Conservation (phyloP, 2,113 vertebrate genomes). For the Hemibagrus wyckioides region DNA sequence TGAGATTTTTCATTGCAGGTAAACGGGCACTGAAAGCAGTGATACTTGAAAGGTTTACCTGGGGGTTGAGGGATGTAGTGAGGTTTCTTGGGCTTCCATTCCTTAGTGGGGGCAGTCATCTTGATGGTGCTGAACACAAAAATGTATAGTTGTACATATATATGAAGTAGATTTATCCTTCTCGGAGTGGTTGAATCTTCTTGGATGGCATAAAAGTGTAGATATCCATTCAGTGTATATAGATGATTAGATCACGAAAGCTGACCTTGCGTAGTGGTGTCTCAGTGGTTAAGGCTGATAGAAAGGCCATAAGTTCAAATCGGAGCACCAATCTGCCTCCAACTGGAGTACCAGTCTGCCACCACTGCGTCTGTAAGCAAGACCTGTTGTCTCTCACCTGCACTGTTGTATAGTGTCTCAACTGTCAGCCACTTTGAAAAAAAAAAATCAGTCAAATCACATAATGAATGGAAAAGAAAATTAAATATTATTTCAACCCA, state of each 20-base stretch:
- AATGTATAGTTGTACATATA: neutral
- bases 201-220: neutral
- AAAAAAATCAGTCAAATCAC: too few relatives aligned
- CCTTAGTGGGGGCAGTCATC: conserved; percentile 81
- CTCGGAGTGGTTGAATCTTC: neutral
- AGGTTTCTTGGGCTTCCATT: conserved; percentile 94
- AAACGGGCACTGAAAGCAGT: conserved; percentile 97
- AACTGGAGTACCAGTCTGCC: neutral
- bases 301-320: neutral
- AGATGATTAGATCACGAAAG: conserved; percentile 2
- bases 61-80: conserved; percentile 93
- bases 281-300: neutral
- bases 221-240: neutral
- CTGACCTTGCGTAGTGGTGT: neutral
- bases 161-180: neutral
- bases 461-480: neutral
- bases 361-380: neutral
- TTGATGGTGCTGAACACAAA: neutral
- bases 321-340: neutral
- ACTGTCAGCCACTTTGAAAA: neutral
- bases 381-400: neutral
- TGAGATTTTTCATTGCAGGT: conserved; percentile 98
- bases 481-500: neutral
- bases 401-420: neutral
- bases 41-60: conserved; percentile 95